Conservation (phyloP, 2,113 vertebrate species). For the Perognathus longimembris region DNA sequence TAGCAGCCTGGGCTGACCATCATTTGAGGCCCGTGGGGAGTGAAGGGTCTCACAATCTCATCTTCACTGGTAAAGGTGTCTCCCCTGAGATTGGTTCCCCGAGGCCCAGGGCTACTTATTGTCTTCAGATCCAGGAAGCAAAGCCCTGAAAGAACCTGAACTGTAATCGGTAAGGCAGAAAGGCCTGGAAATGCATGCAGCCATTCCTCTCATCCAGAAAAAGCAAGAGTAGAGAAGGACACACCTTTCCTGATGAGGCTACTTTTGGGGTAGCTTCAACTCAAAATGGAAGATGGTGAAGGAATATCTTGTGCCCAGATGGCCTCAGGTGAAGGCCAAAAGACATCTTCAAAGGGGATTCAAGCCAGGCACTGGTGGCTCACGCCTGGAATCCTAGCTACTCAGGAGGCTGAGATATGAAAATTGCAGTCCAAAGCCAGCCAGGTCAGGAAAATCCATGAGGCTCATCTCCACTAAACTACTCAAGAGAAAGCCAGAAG, state of each 20-base stretch:
- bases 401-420: no score
- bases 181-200: background rate
- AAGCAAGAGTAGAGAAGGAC: background rate
- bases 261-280: background rate
- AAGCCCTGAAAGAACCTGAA: background rate
- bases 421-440: no score
- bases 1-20: background rate
- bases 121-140: background rate
- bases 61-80: background rate
- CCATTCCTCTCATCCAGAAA: background rate
- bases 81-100: background rate
- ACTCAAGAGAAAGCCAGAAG: no score
- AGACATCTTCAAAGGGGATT: background rate
- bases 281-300: background rate
- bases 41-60: accelerated
- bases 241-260: background rate
- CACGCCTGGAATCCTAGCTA: no score
- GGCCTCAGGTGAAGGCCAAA: background rate
- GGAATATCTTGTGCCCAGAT: no score
- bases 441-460: no score
- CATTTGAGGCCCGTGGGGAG: background rate
- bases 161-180: background rate
- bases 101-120: background rate
- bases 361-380: no score
- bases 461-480: no score